Evolutionary conservation across 1,140 invertebrate genomes (phyloP).

Genomic region (Zaprionus vittiger): DNA sequence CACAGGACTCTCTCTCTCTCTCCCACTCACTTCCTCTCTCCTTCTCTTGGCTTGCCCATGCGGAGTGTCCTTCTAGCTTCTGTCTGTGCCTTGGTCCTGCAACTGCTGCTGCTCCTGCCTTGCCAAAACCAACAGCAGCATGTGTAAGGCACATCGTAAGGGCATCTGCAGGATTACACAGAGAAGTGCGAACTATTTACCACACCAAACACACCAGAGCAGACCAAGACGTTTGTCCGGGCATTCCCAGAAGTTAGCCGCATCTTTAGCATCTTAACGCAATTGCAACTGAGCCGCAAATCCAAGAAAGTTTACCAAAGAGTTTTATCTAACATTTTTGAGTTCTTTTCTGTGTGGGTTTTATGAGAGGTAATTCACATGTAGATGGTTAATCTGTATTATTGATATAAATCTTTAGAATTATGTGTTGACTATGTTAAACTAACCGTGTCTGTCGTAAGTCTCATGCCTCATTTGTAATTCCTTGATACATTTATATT

Average conservation of each 20-base stretch:
- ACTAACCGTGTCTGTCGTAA: too few species aligned
- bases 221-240: background rate
- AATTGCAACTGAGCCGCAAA: slow-evolving; percentile 17
- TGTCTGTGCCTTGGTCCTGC: background rate
- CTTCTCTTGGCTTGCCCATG: background rate
- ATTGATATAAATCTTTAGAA: background rate
- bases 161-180: slow-evolving; percentile 5
- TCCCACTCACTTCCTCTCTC: too few species aligned
- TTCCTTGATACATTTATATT: too few species aligned
- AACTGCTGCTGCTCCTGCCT: background rate
- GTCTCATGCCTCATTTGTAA: too few species aligned
- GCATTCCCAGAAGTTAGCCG: slow-evolving; percentile 15
- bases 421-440: too few species aligned
- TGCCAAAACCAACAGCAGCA: slow-evolving; percentile 2
- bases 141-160: background rate
- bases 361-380: background rate
- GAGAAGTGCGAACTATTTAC: slow-evolving; percentile 21
- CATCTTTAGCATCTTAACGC: slow-evolving; percentile 18
- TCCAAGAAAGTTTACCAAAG: background rate
- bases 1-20: slow-evolving; percentile 26
- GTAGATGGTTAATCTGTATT: background rate
- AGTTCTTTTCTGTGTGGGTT: background rate
- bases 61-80: background rate
- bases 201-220: slow-evolving; percentile 5
- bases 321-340: background rate